A percentile compares a stretch with the other conserved stretches of the same genome.
These are phyloP conservation scores for Plagiodera versicolora DNA, from an alignment of 2,888 invertebrate species.

Conservation along the genomic window DNA sequence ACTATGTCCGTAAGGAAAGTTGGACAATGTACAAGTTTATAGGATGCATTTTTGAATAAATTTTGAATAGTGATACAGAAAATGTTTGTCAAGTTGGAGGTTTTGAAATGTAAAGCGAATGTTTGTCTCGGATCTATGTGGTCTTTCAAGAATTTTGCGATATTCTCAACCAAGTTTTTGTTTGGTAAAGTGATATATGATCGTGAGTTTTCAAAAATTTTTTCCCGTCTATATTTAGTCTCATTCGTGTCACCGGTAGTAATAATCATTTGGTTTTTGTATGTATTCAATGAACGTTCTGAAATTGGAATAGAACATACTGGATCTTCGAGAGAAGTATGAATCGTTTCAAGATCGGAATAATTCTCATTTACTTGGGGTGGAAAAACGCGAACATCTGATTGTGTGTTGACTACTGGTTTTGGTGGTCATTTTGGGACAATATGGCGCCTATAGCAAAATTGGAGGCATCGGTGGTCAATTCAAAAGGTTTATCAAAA, in stretches of 20 bases:
- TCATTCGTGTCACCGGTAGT: background rate
- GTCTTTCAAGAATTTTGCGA: background rate
- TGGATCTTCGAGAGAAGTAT: background rate
- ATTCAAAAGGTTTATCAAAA: conserved; percentile 8
- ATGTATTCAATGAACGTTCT: conserved; percentile 1
- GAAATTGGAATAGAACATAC: background rate
- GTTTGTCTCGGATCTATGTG: background rate
- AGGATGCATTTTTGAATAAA: background rate
- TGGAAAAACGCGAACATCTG: background rate
- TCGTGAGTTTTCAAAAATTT: background rate
- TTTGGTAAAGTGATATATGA: background rate
- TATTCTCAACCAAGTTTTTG: background rate
- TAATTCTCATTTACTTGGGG: background rate
- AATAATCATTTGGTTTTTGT: background rate
- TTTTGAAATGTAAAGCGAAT: background rate
- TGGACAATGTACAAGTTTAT: background rate
- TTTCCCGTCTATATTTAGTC: background rate
- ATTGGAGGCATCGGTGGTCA: conserved; percentile 20
- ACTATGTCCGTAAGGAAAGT: background rate
- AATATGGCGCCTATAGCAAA: conserved; percentile 13
- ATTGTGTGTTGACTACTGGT: background rate
- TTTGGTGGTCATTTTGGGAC: conserved; percentile 14
- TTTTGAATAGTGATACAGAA: background rate
- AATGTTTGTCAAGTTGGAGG: background rate
- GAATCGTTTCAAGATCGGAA: background rate